A percentile compares a stretch with the other conserved stretches of the same genome.
Conservation (phyloP, 2,113 vertebrate species). For the Thomomys bottae region DNA sequence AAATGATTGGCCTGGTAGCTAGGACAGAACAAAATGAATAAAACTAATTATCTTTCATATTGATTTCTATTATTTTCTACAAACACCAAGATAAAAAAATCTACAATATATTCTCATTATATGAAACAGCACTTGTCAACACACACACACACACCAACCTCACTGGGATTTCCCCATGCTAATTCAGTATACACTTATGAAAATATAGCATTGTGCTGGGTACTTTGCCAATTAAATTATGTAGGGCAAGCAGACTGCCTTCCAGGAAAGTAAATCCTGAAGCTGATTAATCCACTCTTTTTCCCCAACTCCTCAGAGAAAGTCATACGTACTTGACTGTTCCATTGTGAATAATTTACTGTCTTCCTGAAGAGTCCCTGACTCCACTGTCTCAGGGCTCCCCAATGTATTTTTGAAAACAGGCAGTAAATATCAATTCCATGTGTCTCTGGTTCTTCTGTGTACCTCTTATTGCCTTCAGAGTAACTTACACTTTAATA, state of each 20-base stretch:
- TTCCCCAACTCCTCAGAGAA: conserved; percentile 29
- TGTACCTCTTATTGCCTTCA: conserved; percentile 24
- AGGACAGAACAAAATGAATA: background rate
- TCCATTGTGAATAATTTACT: conserved; percentile 2
- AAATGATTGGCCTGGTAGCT: background rate
- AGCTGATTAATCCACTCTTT: background rate
- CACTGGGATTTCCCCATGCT: background rate
- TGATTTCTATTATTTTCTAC: background rate
- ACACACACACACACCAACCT: background rate
- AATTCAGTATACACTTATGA: background rate
- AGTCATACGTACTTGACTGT: background rate
- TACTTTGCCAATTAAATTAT: conserved; percentile 9
- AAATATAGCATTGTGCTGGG: background rate
- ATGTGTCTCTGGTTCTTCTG: conserved; percentile 42
- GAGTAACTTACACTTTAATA: conserved; percentile 46
- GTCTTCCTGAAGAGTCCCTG: conserved; percentile 39
- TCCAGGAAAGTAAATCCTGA: conserved; percentile 1
- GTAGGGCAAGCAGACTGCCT: background rate
- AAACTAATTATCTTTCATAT: background rate
- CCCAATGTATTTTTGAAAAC: conserved; percentile 31
- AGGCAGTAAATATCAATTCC: conserved; percentile 47
- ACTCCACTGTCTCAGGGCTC: background rate
- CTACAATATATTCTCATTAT: background rate
- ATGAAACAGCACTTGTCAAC: background rate
- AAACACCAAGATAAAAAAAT: background rate